phyloP scores from a whole-genome alignment of 2,113 vertebrate species.

The Lepidothrix coronata region DNA sequence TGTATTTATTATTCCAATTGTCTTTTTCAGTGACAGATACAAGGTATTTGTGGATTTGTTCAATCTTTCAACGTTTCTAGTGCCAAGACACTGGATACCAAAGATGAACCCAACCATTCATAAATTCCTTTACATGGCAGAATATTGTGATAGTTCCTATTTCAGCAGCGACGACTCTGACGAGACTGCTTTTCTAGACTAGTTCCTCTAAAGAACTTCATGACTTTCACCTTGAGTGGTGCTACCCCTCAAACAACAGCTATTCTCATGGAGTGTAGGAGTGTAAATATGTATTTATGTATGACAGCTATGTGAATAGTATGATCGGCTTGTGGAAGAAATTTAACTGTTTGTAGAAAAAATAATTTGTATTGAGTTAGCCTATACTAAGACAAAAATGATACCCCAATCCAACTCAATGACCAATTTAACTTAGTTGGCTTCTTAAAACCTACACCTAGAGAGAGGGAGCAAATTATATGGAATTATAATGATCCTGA shows the following conservation, averaged over 20 bases:
- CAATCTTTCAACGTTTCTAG: slow-evolving; percentile 92
- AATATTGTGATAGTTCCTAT: slow-evolving; percentile 94
- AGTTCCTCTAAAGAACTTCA: neutral
- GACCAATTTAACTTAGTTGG: neutral
- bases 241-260: neutral
- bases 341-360: neutral
- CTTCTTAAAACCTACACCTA: neutral
- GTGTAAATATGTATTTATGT: slow-evolving; percentile 53
- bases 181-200: slow-evolving; percentile 38
- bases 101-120: slow-evolving; percentile 89
- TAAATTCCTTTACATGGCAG: slow-evolving; percentile 90
- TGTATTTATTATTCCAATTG: neutral
- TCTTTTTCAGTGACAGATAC: slow-evolving; percentile 88
- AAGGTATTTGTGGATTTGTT: slow-evolving; percentile 98
- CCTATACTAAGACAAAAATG: neutral
- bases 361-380: neutral
- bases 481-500: neutral
- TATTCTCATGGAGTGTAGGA: neutral
- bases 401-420: neutral
- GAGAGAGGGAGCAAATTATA: neutral
- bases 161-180: slow-evolving; percentile 96
- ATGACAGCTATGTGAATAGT: neutral
- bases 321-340: neutral
- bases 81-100: slow-evolving; percentile 92
- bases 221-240: neutral